These are phyloP conservation scores for Mactra quadrangularis DNA, from an alignment of 1,140 invertebrate genomes.

Conservation along the genomic window DNA sequence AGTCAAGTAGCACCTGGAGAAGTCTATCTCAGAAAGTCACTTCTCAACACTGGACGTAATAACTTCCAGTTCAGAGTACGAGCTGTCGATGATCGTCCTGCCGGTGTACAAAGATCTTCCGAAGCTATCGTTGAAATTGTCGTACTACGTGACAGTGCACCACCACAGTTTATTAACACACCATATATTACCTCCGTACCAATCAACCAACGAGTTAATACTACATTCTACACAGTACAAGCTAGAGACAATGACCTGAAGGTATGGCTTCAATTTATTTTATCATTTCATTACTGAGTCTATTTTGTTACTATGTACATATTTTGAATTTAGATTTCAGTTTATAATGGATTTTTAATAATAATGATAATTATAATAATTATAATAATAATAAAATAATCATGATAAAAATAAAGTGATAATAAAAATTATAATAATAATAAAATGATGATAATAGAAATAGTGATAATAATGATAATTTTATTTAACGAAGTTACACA, in stretches of 20 bases:
- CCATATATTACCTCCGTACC: slow-evolving; percentile 69
- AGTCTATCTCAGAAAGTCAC: slow-evolving; percentile 67
- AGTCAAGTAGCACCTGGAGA: slow-evolving; percentile 67
- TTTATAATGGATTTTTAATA: neutral
- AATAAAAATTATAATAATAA: too few relatives aligned
- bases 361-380: too few relatives aligned
- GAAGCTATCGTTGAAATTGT: slow-evolving; percentile 60
- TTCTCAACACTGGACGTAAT: slow-evolving; percentile 44
- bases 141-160: slow-evolving; percentile 60
- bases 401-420: too few relatives aligned
- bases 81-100: slow-evolving; percentile 56
- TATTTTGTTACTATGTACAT: too few relatives aligned
- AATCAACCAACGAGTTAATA: slow-evolving; percentile 65
- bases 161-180: slow-evolving; percentile 69
- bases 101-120: slow-evolving; percentile 11
- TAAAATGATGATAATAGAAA: too few relatives aligned
- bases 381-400: too few relatives aligned
- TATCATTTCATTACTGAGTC: too few relatives aligned
- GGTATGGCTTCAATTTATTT: slow-evolving; percentile 52
- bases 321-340: too few relatives aligned
- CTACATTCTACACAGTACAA: slow-evolving; percentile 56
- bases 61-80: slow-evolving; percentile 64
- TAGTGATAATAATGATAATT: too few relatives aligned
- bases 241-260: slow-evolving; percentile 65
- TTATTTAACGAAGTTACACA: too few relatives aligned